Percentiles rank a stretch among this genome's conserved stretches.
phyloP scores from a whole-genome alignment of 2,888 invertebrate genomes.

The Volucella bombylans region DNA sequence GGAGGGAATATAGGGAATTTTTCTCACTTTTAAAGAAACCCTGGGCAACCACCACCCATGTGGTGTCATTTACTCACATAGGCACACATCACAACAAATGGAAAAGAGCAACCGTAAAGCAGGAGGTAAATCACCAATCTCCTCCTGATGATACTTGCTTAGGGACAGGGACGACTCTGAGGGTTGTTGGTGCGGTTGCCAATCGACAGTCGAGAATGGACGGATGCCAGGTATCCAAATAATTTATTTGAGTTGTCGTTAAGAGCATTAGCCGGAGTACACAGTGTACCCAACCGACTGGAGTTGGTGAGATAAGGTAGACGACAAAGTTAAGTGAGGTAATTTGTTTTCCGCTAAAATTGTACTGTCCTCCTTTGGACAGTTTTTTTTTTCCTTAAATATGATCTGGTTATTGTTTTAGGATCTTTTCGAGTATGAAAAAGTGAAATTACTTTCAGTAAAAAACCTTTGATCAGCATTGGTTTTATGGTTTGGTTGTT shows the following conservation, averaged over 20 bases:
- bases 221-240: not conserved
- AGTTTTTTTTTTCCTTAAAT: not conserved
- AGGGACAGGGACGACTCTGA: not conserved
- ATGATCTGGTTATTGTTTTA: not conserved
- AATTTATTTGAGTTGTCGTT: slow-evolving; percentile 27
- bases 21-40: slow-evolving; percentile 17
- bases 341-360: not conserved
- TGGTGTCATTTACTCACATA: slow-evolving; percentile 1
- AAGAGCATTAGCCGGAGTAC: not conserved
- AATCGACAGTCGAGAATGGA: not conserved
- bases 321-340: not conserved
- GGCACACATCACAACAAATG: not conserved
- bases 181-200: not conserved
- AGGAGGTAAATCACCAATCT: too few species aligned
- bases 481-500: too few species aligned
- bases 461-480: too few species aligned
- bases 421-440: too few species aligned
- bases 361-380: not conserved
- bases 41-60: not conserved
- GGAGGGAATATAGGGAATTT: too few species aligned
- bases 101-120: too few species aligned
- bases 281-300: not conserved
- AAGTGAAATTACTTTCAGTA: too few species aligned
- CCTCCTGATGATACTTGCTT: slow-evolving; percentile 12
- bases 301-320: not conserved